These are phyloP conservation scores for Athalia circularis DNA, from an alignment of 2,888 invertebrate species.

Conservation along the genomic window DNA sequence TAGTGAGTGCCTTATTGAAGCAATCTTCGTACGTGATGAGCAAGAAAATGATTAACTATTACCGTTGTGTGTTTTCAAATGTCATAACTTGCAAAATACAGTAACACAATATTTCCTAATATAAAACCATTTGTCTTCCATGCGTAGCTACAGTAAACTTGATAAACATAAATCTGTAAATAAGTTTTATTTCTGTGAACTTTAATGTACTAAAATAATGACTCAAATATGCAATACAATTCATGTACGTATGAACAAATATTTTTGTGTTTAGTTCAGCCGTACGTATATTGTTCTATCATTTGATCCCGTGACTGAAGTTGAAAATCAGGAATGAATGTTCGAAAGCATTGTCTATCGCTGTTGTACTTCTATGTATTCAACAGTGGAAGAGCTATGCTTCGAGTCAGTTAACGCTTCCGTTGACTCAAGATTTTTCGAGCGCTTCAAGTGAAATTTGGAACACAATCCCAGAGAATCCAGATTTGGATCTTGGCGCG, in stretches of 20 bases:
- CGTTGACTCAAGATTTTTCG: too few relatives aligned
- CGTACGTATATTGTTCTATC: slow-evolving; percentile 7
- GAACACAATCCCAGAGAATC: too few relatives aligned
- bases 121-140: slow-evolving; percentile 29
- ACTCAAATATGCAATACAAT: neutral
- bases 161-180: slow-evolving; percentile 5
- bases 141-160: slow-evolving; percentile 9
- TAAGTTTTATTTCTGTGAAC: slow-evolving; percentile 1
- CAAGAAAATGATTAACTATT: slow-evolving; percentile 18
- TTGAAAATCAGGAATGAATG: slow-evolving; percentile 29
- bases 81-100: slow-evolving; percentile 15
- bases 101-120: neutral
- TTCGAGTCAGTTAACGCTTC: too few relatives aligned
- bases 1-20: slow-evolving; percentile 20
- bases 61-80: slow-evolving; percentile 1
- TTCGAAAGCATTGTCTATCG: neutral
- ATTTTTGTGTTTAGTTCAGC: neutral
- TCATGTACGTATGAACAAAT: slow-evolving; percentile 6
- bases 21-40: neutral
- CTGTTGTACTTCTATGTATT: too few relatives aligned
- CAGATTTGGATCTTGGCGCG: too few relatives aligned
- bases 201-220: neutral
- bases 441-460: too few relatives aligned
- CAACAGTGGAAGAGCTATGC: too few relatives aligned
- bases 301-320: slow-evolving; percentile 50